phyloP scores from a whole-genome alignment of 2,113 vertebrate species.

The Arothron firmamentum region DNA sequence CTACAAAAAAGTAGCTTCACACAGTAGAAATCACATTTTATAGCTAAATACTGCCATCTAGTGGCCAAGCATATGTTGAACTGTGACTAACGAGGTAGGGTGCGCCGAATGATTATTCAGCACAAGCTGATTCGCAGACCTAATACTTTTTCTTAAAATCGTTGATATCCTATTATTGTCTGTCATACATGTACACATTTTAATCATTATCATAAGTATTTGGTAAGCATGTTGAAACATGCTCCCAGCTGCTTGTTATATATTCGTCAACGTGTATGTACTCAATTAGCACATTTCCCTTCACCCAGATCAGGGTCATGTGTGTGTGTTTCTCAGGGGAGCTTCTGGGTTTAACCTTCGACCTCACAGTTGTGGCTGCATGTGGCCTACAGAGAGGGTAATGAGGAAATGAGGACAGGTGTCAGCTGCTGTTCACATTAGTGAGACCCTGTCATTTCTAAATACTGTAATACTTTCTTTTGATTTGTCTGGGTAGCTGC shows the following conservation, averaged over 20 bases:
- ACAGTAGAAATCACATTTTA: background rate
- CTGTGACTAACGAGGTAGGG: background rate
- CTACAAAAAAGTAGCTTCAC: background rate
- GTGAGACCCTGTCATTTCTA: conserved; percentile 19
- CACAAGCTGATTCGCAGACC: too few species aligned
- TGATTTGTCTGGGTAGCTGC: background rate
- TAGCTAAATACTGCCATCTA: conserved; percentile 39
- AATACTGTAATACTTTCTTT: too few species aligned
- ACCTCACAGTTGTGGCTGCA: conserved; percentile 37
- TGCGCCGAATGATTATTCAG: background rate
- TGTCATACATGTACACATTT: background rate
- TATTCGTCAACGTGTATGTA: conserved; percentile 6
- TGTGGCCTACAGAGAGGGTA: conserved; percentile 26
- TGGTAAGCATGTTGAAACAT: background rate
- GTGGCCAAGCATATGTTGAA: conserved; percentile 2
- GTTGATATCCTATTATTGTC: background rate
- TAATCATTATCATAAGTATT: background rate
- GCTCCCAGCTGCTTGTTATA: conserved; percentile 1
- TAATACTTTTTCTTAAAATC: background rate
- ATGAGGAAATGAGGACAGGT: conserved; percentile 55
- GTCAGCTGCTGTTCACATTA: conserved; percentile 50
- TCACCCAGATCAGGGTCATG: conserved; percentile 23
- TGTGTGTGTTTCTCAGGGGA: conserved; percentile 21
- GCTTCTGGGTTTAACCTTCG: conserved; percentile 49
- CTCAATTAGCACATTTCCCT: conserved; percentile 32